Percentiles rank a stretch among this genome's conserved stretches.
These are phyloP conservation scores for Trinectes maculatus DNA, from an alignment of 2,113 vertebrate genomes.

Conservation along the genomic window DNA sequence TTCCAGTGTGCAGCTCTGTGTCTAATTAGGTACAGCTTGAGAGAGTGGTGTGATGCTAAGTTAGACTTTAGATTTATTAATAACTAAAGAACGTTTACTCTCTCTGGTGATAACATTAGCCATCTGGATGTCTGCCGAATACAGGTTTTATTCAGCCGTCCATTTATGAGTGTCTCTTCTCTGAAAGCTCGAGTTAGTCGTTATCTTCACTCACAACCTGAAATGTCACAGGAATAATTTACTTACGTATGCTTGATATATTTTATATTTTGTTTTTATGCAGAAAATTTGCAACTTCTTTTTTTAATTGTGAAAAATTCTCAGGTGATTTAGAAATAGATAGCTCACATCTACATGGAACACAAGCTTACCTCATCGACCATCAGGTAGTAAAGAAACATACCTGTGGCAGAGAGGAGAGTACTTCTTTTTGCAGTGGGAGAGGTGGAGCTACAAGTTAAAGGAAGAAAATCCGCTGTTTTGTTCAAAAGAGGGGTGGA, in stretches of 20 bases:
- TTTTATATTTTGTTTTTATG: neutral
- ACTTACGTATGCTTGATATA: neutral
- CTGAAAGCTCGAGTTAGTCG: neutral
- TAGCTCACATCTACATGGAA: neutral
- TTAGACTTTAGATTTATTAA: constrained; percentile 45
- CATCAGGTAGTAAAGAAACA: neutral
- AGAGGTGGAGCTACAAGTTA: constrained; percentile 59
- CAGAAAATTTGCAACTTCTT: neutral
- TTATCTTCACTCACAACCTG: neutral
- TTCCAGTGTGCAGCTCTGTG: neutral
- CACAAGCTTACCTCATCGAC: constrained; percentile 5
- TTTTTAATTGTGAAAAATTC: neutral
- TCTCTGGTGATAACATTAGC: neutral
- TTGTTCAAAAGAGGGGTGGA: constrained; percentile 30
- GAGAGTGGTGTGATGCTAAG: constrained; percentile 12
- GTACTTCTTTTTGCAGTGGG: constrained; percentile 14
- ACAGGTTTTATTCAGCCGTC: neutral
- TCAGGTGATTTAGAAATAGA: neutral
- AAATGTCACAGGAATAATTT: neutral
- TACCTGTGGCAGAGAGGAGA: neutral
- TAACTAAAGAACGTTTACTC: constrained; percentile 40
- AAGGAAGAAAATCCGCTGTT: constrained; percentile 53
- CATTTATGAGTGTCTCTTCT: neutral
- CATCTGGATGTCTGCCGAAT: constrained; percentile 18
- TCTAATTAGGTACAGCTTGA: constrained; percentile 3